Conservation (phyloP, 2,113 vertebrate species). For the Heterochromis multidens region DNA sequence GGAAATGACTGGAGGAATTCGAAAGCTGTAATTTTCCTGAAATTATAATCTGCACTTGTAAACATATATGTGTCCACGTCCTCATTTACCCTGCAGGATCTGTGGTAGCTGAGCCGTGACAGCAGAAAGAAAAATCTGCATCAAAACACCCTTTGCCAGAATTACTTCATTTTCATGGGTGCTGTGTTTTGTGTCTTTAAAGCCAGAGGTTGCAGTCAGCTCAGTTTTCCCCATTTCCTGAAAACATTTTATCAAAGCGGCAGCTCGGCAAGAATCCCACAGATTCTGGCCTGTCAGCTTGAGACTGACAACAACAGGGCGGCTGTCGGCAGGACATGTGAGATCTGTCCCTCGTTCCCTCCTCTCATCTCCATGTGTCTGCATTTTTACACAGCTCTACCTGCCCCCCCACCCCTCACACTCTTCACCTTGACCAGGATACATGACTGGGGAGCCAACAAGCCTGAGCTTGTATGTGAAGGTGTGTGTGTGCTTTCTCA, state of each 20-base stretch:
- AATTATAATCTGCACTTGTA: conserved; percentile 37
- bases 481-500: conserved; percentile 23
- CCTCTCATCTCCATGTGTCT: conserved; percentile 61
- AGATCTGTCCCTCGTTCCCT: conserved; percentile 27
- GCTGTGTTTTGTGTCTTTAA: conserved; percentile 18
- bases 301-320: conserved; percentile 47
- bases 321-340: conserved; percentile 27
- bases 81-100: not conserved
- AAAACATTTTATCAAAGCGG: conserved; percentile 46
- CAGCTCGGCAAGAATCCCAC: conserved; percentile 14
- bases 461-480: not conserved
- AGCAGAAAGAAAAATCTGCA: not conserved
- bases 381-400: conserved; percentile 24
- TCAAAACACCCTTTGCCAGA: not conserved
- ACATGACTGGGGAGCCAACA: conserved; percentile 45
- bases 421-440: conserved; percentile 58
- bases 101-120: not conserved
- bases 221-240: conserved; percentile 28
- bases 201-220: conserved; percentile 30
- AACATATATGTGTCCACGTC: not conserved
- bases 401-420: not conserved
- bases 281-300: conserved; percentile 39
- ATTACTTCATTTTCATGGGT: conserved; percentile 26
- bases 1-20: not conserved
- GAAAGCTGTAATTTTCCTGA: conserved; percentile 45